These are phyloP conservation scores for Trichonephila inaurata DNA, from an alignment of 1,140 invertebrate genomes.

Conservation along the genomic window DNA sequence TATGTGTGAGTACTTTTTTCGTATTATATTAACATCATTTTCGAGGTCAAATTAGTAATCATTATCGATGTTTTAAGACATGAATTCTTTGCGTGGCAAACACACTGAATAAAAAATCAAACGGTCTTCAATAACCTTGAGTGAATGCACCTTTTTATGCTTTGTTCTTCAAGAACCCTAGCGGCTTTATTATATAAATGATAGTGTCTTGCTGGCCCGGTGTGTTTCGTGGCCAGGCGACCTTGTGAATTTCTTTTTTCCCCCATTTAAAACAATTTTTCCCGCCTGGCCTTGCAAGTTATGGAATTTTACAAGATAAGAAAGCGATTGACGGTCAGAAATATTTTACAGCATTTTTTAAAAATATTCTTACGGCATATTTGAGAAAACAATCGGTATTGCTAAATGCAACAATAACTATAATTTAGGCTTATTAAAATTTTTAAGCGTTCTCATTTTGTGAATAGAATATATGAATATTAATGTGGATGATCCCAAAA, in stretches of 20 bases:
- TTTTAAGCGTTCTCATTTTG: too few species aligned
- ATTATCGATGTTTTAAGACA: neutral
- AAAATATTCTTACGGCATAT: neutral
- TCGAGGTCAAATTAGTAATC: neutral
- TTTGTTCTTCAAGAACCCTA: neutral
- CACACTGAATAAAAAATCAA: neutral
- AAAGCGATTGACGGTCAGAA: neutral
- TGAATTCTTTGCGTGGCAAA: neutral
- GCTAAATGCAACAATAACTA: too few species aligned
- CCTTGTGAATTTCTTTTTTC: neutral
- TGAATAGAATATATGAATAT: too few species aligned
- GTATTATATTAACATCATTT: neutral
- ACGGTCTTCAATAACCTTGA: neutral
- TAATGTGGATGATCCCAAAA: too few species aligned
- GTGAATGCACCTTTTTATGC: neutral
- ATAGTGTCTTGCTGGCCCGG: neutral
- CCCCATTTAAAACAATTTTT: neutral
- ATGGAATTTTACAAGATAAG: constrained; percentile 3
- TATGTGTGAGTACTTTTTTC: neutral
- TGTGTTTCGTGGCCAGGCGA: neutral
- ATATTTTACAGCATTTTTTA: neutral
- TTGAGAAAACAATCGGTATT: neutral
- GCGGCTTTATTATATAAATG: constrained; percentile 25
- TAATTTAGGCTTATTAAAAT: too few species aligned
- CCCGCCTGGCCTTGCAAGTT: neutral